Evolutionary conservation across 64 coral and sea anemone genomes (phyloP).

Genomic region (Trachythela sp.): DNA sequence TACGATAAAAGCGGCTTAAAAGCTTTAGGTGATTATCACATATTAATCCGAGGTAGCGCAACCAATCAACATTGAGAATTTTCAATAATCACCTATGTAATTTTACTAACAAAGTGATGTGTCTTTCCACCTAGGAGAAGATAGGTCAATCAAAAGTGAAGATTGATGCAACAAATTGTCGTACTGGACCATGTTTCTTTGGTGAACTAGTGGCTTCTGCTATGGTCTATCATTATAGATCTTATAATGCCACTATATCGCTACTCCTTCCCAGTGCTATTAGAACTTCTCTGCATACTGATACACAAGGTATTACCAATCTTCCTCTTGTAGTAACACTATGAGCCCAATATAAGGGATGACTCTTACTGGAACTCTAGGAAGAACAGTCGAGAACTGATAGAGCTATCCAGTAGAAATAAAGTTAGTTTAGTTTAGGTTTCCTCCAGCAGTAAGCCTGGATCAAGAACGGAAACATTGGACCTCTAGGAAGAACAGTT

Average conservation of each 20-base stretch:
- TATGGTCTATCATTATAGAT: neutral
- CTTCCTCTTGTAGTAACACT: neutral
- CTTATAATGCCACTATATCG: neutral
- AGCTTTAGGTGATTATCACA: too few species aligned
- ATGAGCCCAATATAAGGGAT: neutral
- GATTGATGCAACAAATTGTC: neutral
- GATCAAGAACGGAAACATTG: too few species aligned
- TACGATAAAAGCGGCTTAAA: too few species aligned
- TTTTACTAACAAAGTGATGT: neutral
- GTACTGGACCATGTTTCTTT: neutral
- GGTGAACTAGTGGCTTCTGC: neutral
- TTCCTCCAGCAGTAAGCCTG: too few species aligned
- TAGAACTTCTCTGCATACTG: neutral
- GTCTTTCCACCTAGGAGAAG: neutral
- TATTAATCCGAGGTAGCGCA: too few species aligned
- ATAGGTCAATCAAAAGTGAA: neutral
- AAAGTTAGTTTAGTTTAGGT: too few species aligned
- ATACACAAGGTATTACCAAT: neutral
- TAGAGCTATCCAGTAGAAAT: too few species aligned
- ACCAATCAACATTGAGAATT: too few species aligned
- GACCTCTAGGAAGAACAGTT: too few species aligned
- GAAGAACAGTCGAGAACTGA: neutral
- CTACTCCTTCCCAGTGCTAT: neutral
- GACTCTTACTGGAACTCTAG: too few species aligned
- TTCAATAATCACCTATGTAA: neutral